phyloP scores from a whole-genome alignment of 1,140 invertebrate genomes.

The Lasaia peninsularis region DNA sequence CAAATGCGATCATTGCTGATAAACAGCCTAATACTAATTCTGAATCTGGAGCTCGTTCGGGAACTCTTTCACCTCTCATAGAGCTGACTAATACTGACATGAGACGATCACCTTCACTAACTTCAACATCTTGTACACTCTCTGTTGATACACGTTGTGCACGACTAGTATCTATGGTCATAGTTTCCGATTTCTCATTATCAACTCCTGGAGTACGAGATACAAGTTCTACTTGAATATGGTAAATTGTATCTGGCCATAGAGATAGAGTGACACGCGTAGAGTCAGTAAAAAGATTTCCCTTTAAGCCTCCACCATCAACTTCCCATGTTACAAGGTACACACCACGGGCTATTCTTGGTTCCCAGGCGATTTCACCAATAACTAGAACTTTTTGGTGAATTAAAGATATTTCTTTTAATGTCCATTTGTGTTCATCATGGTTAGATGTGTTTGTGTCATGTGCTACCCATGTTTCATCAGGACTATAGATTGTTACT shows the following conservation, averaged over 20 bases:
- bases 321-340: conserved; percentile 91
- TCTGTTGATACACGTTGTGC: conserved; percentile 80
- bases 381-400: conserved; percentile 86
- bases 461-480: conserved; percentile 80
- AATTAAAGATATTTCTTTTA: conserved; percentile 82
- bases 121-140: conserved; percentile 79
- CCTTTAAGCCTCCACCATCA: conserved; percentile 88
- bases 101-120: conserved; percentile 75
- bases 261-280: conserved; percentile 86
- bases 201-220: conserved; percentile 78
- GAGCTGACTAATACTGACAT: conserved; percentile 79
- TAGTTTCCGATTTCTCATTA: conserved; percentile 80
- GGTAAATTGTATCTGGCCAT: conserved; percentile 88
- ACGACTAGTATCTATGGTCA: conserved; percentile 80
- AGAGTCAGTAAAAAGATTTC: conserved; percentile 88
- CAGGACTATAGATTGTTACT: conserved; percentile 82
- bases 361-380: conserved; percentile 86
- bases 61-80: conserved; percentile 76
- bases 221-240: conserved; percentile 85
- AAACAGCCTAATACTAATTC: conserved; percentile 77
- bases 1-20: conserved; percentile 78
- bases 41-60: conserved; percentile 71
- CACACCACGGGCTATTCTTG: conserved; percentile 80
- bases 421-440: conserved; percentile 78
- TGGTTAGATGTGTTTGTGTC: conserved; percentile 77